phyloP scores from a whole-genome alignment of 2,113 vertebrate species.

The Aphelocoma coerulescens region DNA sequence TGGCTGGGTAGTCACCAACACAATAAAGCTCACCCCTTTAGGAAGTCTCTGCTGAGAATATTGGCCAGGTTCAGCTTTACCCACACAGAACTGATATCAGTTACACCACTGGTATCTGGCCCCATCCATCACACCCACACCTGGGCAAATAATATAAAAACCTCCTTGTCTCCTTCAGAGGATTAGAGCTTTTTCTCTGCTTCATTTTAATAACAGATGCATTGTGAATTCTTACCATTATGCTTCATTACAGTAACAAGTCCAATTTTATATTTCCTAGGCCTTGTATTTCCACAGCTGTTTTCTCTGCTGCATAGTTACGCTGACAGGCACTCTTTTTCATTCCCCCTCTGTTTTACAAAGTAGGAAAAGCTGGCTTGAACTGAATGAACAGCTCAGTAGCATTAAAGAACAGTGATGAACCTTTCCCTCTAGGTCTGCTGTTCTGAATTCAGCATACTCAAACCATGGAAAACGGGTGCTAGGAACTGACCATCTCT shows the following conservation, averaged over 20 bases:
- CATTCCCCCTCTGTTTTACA: neutral
- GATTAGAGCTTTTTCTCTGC: neutral
- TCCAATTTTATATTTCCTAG: neutral
- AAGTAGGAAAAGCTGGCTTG: neutral
- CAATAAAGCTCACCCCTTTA: neutral
- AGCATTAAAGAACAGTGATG: neutral
- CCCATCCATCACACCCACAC: neutral
- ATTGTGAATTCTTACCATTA: neutral
- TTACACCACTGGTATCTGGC: neutral
- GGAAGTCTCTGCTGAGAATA: neutral
- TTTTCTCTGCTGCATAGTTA: neutral
- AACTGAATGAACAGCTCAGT: neutral
- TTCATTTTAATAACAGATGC: neutral
- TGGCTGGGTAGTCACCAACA: neutral
- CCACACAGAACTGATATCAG: neutral
- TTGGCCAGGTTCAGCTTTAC: neutral
- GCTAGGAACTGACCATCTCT: neutral
- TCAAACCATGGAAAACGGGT: rapidly evolving
- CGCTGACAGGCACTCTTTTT: neutral
- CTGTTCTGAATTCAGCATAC: neutral
- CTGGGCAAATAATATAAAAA: neutral
- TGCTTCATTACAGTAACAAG: neutral
- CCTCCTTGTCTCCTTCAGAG: neutral
- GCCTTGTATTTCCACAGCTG: neutral
- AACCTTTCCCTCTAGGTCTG: neutral